Base-by-base conservation (phyloP, 2,888 invertebrate genomes). In the Selenia dentaria region DNA sequence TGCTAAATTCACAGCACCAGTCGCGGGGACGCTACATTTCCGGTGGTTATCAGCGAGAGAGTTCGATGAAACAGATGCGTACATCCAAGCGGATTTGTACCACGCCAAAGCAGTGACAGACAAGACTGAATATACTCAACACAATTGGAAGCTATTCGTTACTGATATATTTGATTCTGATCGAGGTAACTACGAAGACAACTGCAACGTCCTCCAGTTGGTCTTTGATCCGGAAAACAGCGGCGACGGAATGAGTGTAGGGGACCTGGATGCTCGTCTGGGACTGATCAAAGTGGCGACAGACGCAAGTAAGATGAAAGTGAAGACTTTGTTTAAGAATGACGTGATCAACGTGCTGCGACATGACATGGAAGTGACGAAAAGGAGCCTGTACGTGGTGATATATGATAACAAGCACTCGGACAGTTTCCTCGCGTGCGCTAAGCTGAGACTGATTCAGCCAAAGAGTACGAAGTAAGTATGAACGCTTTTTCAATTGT, bases 61-160 rank as follows among this genome's bases (percentile, higher is more conserved):
- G 16, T 88, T 91, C 8, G 88, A 94, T 40, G 92, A 92, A 27
- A 92, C 93, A 0, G 97, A 97, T 62, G 95, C 96, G 2, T 91
- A 96, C 36, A 94, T 98, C 42, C 94, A 94, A 63, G 92, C 95
- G 0, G 95, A 97, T 83, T 85, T 98, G 32, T 95, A 95, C 67
- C 95, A 95, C 61, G 92, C 94, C 0, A 92, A 92, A 51, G 91
- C 82, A 51, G 91, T 84, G 1, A 72, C 84, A 2, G 87, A 89
- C 13, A 85, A 78, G 38, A 62, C 75, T 1, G 87, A 90, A 33
- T 93, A 91, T 35, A 95, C 96, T 0, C 92, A 95, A 68, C 97
- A 98, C 72, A 93, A 93, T 41, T 98, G 98, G 98, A 96, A 97
- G 70, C 93, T 98, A 39, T 96, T 94, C 70, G 96, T 96, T 11